phyloP scores from a whole-genome alignment of 2,888 invertebrate species.

The Agrenia bidenticulata region DNA sequence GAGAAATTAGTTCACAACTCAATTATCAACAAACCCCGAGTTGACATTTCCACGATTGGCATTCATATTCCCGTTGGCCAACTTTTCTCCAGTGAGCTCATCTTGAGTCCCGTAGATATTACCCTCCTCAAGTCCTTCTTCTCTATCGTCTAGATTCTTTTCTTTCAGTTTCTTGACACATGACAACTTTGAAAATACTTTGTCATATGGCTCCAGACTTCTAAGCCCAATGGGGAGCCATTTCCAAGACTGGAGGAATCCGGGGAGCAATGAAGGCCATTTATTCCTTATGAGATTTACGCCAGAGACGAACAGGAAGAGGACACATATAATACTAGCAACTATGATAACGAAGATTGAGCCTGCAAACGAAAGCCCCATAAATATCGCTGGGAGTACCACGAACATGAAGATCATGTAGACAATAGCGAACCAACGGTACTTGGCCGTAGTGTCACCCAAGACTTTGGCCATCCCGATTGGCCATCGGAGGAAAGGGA shows the following conservation, averaged over 20 bases:
- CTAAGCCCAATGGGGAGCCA: constrained; percentile 56
- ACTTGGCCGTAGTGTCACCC: constrained; percentile 61
- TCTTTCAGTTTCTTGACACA: constrained; percentile 37
- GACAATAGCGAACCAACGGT: constrained; percentile 62
- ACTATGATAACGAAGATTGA: constrained; percentile 40
- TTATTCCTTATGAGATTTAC: constrained; percentile 56
- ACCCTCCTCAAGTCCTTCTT: too few species aligned
- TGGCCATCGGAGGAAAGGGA: constrained; percentile 60
- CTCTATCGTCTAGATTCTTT: constrained; percentile 23
- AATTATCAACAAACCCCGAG: too few species aligned
- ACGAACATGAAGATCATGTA: constrained; percentile 58
- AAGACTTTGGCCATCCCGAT: constrained; percentile 59
- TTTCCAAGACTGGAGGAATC: constrained; percentile 55
- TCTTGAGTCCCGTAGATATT: too few species aligned
- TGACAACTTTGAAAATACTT: constrained; percentile 30
- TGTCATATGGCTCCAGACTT: constrained; percentile 57
- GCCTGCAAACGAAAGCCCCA: constrained; percentile 56
- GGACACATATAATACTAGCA: constrained; percentile 53
- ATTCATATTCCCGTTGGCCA: background rate
- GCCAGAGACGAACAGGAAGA: constrained; percentile 54
- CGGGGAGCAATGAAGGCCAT: constrained; percentile 54
- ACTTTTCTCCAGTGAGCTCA: background rate
- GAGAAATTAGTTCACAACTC: too few species aligned
- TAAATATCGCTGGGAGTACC: constrained; percentile 55
- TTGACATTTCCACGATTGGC: background rate